Percentiles rank a stretch among this genome's conserved stretches.
Evolutionary conservation across 92 coral and sea anemone species (phyloP).

Genomic region (Phymanthus crucifer): DNA sequence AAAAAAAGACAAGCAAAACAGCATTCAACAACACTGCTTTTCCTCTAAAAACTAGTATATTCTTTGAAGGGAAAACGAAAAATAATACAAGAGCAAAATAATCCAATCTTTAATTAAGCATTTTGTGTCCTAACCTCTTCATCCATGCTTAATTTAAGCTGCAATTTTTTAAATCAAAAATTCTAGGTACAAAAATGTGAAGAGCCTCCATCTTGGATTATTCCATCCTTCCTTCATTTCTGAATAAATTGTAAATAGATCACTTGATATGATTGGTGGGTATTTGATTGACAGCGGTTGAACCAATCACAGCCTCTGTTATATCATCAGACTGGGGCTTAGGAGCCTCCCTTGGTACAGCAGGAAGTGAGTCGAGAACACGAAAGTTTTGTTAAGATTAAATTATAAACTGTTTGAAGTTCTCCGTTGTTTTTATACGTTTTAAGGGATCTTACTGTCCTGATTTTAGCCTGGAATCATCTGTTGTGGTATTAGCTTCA

Average conservation of each 20-base stretch:
- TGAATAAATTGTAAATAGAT: constrained; percentile 7
- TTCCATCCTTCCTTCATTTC: not conserved
- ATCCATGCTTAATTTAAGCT: not conserved
- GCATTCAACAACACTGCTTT: not conserved
- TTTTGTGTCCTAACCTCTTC: not conserved
- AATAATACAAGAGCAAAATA: not conserved
- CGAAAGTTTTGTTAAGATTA: constrained; percentile 6
- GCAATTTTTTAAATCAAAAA: not conserved
- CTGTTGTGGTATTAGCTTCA: not conserved
- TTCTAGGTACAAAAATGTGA: not conserved
- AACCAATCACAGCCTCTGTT: constrained; percentile 40
- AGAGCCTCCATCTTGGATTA: constrained; percentile 32
- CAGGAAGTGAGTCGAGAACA: constrained; percentile 36
- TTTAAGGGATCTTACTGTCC: not conserved
- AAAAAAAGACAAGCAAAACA: not conserved
- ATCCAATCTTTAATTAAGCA: not conserved
- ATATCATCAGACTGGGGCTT: constrained; percentile 13
- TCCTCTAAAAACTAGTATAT: not conserved
- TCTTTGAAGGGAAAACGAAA: not conserved
- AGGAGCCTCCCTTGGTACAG: constrained; percentile 26
- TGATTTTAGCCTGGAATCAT: not conserved
- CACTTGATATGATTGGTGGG: constrained; percentile 34
- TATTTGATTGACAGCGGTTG: not conserved
- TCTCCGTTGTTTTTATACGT: not conserved
- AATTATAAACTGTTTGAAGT: not conserved